phyloP scores from a whole-genome alignment of 2,888 invertebrate genomes.

The Drosophila stalkeri region DNA sequence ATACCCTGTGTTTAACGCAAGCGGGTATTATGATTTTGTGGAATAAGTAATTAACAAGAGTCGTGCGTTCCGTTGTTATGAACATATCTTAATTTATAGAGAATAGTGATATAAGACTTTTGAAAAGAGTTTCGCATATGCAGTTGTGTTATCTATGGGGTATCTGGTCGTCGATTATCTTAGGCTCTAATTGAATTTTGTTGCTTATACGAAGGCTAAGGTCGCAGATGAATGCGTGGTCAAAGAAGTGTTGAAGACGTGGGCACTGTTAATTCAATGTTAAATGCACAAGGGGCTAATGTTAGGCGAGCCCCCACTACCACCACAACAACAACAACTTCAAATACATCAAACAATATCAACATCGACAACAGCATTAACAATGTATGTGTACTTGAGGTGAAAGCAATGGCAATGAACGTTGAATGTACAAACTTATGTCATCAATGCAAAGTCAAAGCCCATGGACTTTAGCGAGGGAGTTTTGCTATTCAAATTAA shows the following conservation, averaged over 20 bases:
- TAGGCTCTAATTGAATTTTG: neutral
- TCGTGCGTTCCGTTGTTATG: too few species aligned
- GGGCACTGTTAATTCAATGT: conserved; percentile 73
- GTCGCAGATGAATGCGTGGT: conserved; percentile 44
- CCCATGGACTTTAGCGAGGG: conserved; percentile 11
- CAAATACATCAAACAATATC: neutral
- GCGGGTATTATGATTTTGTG: neutral
- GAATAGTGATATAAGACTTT: neutral
- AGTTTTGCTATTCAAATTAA: conserved; percentile 25
- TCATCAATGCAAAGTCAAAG: conserved; percentile 29
- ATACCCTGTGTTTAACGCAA: neutral
- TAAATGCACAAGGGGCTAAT: conserved; percentile 59
- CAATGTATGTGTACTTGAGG: conserved; percentile 34
- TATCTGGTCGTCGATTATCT: neutral
- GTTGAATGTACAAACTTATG: conserved; percentile 44
- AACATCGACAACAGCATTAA: neutral
- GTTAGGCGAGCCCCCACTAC: conserved; percentile 48
- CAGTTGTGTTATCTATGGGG: neutral
- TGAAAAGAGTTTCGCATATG: neutral
- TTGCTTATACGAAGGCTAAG: conserved; percentile 70
- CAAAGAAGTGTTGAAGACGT: conserved; percentile 34
- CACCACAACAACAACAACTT: neutral
- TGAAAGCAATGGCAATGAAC: conserved; percentile 68
- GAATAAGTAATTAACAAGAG: neutral
- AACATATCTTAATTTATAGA: neutral